Percentiles rank a stretch among this genome's conserved stretches.
phyloP scores from a whole-genome alignment of 2,113 vertebrate species.

The Myotis brandtii region DNA sequence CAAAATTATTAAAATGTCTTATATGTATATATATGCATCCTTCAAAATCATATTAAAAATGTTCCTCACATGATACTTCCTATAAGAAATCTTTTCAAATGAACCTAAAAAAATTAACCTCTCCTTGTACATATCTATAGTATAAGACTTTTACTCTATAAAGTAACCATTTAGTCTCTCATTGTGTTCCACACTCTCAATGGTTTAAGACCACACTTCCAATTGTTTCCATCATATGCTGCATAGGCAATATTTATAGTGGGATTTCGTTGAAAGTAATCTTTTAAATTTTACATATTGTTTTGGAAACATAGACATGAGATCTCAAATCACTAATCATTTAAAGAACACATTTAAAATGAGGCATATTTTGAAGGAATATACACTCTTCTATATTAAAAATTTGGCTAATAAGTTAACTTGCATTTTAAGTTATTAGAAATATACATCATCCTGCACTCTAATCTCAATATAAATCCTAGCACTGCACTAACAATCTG shows the following conservation, averaged over 20 bases:
- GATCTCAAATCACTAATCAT: background rate
- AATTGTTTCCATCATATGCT: background rate
- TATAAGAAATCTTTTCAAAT: constrained; percentile 1
- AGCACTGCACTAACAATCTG: background rate
- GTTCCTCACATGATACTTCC: background rate
- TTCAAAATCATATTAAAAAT: background rate
- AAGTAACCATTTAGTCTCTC: background rate
- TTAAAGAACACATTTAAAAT: background rate
- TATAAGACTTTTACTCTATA: background rate
- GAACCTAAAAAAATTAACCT: background rate
- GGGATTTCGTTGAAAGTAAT: background rate
- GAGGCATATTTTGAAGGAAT: background rate
- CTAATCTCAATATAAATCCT: background rate
- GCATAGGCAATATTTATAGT: background rate
- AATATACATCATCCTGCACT: background rate
- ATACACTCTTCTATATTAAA: background rate
- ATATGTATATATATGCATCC: background rate
- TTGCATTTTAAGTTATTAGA: background rate
- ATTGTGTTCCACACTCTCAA: background rate
- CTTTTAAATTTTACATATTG: background rate
- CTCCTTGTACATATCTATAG: background rate
- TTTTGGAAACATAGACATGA: background rate
- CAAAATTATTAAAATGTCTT: background rate
- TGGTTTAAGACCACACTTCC: background rate
- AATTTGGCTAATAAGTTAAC: background rate